phyloP scores from a whole-genome alignment of 2,113 vertebrate species.

The Xiphophorus maculatus region DNA sequence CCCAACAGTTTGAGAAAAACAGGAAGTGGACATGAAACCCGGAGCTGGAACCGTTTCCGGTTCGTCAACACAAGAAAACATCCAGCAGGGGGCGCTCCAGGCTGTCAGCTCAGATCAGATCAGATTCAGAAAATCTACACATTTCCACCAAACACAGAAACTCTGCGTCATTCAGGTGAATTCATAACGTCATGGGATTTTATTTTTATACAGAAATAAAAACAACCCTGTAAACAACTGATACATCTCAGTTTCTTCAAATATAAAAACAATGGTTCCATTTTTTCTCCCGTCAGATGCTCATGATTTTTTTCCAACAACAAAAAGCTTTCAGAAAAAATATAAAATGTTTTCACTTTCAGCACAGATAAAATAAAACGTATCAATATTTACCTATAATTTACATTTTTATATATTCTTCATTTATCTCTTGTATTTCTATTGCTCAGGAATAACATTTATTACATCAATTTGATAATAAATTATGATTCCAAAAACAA shows the following conservation, averaged over 20 bases:
- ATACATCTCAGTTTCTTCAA: background rate
- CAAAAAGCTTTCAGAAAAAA: background rate
- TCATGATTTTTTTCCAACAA: no score
- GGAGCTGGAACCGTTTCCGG: background rate
- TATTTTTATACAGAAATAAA: background rate
- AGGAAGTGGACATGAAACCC: background rate
- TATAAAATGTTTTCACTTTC: no score
- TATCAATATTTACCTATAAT: background rate
- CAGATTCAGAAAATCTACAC: background rate
- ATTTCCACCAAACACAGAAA: background rate
- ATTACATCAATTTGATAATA: background rate
- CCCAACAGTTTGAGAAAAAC: background rate
- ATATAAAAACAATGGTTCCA: background rate
- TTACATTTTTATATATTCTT: background rate
- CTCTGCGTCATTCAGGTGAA: background rate
- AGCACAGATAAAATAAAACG: background rate
- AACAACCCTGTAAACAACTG: background rate
- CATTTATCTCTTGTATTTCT: background rate
- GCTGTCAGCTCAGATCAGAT: background rate
- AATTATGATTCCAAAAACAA: background rate
- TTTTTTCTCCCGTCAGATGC: background rate
- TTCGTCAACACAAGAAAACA: background rate
- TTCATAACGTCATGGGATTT: background rate
- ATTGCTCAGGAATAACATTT: background rate
- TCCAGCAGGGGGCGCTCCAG: slow-evolving; percentile 31